Conservation (phyloP, 1,140 invertebrate genomes). For the Schmidtea mediterranea region DNA sequence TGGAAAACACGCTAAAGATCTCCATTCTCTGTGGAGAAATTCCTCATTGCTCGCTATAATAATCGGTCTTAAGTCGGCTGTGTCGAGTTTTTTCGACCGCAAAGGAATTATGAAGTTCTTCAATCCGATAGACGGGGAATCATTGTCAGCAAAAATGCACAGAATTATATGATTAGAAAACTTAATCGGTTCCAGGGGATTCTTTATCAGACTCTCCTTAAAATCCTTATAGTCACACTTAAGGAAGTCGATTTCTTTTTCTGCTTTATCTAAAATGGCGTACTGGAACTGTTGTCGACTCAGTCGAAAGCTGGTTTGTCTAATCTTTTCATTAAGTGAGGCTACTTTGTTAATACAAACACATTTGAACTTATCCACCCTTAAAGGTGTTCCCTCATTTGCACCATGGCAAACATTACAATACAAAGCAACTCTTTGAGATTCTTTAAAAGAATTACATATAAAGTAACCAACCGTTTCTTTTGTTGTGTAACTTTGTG, state of each 20-base stretch:
- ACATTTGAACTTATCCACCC: too few species aligned
- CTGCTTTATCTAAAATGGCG: too few species aligned
- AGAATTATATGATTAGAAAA: conserved; percentile 64
- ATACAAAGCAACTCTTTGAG: conserved; percentile 5
- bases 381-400: too few species aligned
- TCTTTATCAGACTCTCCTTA: too few species aligned
- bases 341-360: too few species aligned
- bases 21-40: conserved; percentile 80
- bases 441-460: conserved; percentile 8
- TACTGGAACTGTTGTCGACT: too few species aligned
- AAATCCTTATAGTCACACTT: too few species aligned
- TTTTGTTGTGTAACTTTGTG: background rate
- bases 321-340: too few species aligned
- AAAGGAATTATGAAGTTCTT: conserved; percentile 14
- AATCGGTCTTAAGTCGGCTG: conserved; percentile 89
- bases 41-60: conserved; percentile 90
- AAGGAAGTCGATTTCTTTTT: too few species aligned
- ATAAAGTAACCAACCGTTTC: conserved; percentile 9
- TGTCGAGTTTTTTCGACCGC: conserved; percentile 77
- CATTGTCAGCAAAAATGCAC: conserved; percentile 80
- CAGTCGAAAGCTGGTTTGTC: too few species aligned
- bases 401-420: background rate
- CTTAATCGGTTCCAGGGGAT: too few species aligned
- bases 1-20: conserved; percentile 86
- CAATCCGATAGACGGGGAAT: conserved; percentile 68